Evolutionary conservation across 2,797 vertebrate species (phyloP), one percentile per base, ranked within the genome.

Genomic region (Sebastes oblongus): DNA sequence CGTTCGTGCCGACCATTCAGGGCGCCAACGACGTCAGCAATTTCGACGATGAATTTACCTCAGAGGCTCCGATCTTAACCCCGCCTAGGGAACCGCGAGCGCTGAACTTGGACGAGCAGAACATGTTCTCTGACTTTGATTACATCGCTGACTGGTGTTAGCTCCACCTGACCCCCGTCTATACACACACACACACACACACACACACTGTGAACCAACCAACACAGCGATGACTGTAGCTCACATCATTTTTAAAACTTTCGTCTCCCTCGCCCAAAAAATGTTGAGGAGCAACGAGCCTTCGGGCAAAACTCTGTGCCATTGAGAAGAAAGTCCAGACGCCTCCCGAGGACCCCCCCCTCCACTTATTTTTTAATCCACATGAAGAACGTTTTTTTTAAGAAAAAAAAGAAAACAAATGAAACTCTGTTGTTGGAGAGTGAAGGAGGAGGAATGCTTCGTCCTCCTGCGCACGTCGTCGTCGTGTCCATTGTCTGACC

Each of bases 91-190:
- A 99, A 93, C 98, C 98, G 46, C 94, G 98, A 94, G 92, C 96
- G 94, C 97, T 99, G 82, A 97, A 92, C 24, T 93, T 94, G 73
- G 96, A 96, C 22, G 98, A 99, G 90, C 98, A 99, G 94, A 96
- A 97, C 91, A 95, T 97, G 95, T 99, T 99, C 94, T 95, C 93
- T 90, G 97, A 99, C 96, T 99, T 99, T 94, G 98, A 99, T 94
- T 99, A 99, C 94, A 97, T 99, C 60, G 98, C 98, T 86, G 98
- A 99, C 95, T 99, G 98, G 98, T 99, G 98, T 97, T 99, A 97
- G 97, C 90, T 89, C 16, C 66, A 60, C 46, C 68, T 8, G 16
- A 68, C 42, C 18, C 65, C 27, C 2, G 2, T 56, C 14, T 56
- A 64, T 5, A 75, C 71, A 67, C 64, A 75, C 8, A 62, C 11